Evolutionary conservation across 2,113 vertebrate species (phyloP), one percentile per base, ranked within the genome.

Genomic region (Megaceryle maxima): DNA sequence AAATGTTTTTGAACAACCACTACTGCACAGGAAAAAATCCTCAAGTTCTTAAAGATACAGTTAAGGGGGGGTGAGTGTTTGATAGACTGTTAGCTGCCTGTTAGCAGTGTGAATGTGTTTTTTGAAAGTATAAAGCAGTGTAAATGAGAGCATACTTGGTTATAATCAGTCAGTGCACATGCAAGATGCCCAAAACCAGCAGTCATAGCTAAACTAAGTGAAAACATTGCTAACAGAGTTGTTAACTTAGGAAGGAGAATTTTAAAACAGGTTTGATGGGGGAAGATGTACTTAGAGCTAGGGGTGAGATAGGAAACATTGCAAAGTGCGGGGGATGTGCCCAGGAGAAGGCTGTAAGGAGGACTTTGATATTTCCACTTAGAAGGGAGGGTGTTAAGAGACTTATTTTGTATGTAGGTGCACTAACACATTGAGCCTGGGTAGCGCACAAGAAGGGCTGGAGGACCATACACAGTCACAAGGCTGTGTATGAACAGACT

Each of bases 401-500:
- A 10, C 8, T 70, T 57, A 3, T 17, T 56, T 67, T 69, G 7
- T 20, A 6, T 43, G 39, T 33, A 44, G 8, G 5, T 53, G 12
- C 26, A 24, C 16, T 33, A 33, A 41, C 24, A 25, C 3, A 4
- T 10, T 16, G 41, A 79, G 60, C 16, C 12, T 3, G 5, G 13
- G 16, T 43, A 63, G 19, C 43, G 64, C 3, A 8, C 13, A 21
- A 51, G 76, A 68, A 37, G 14, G 44, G 13, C 35, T 73, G 63
- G 25, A 73, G 25, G 39, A 46, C 22, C 2, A 1, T 9, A 12
- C 0, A 3, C 24, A 31, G 25, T 11, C 56, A 53, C 9, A 28
- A 39, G 46, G 28, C n/a, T 44, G n/a, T 2, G 3, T n/a, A 12
- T 53, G 56, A 25, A n/a, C 1, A 3, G 35, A 19, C 2, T 70